Evolutionary conservation across 2,888 invertebrate species (phyloP), one percentile per base, ranked within the genome.

Genomic region (Scaptomyza tumidula): DNA sequence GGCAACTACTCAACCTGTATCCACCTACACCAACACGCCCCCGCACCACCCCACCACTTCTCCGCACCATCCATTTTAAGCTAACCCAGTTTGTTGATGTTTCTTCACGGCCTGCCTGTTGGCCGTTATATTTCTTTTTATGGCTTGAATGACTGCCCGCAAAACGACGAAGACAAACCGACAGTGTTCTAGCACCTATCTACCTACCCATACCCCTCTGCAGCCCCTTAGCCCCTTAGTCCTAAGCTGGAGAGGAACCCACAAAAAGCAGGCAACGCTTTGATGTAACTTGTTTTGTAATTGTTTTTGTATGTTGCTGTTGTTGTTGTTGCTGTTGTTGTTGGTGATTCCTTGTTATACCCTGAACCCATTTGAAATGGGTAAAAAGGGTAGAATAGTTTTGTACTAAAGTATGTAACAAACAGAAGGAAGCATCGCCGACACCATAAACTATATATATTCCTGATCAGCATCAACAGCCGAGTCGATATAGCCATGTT

Each of bases 201-300:
- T n/a, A n/a, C n/a, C n/a, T n/a, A n/a, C 29, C 13, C 24, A 16
- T 13, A 35, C 5, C 7, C 14, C n/a, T 24, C 24, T 6, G 4
- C 41, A 33, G 39, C n/a, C 29, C 1, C 52, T n/a, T 24, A 33
- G 39, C n/a, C 29, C 1, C 52, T n/a, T 24, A 24, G 24, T 5
- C 24, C 3, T 3, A 24, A 1, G 10, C 14, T 58, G 19, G 9
- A 35, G 44, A 45, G 75, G 57, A 44, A 59, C 43, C 71, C 49
- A 50, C 62, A 71, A 62, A 66, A 70, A 66, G 54, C 62, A 70
- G 50, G 57, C 65, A 59, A 43, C 49, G 65, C 60, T 75, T 72
- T 79, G 71, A 76, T 69, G 70, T 46, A 83, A 83, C 88, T 86
- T 79, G 84, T 69, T 80, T 76, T 79, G 83, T 88, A 83, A 86